These are phyloP conservation scores for Rhipidura dahli DNA, from an alignment of 2,113 vertebrate species.

Conservation along the genomic window DNA sequence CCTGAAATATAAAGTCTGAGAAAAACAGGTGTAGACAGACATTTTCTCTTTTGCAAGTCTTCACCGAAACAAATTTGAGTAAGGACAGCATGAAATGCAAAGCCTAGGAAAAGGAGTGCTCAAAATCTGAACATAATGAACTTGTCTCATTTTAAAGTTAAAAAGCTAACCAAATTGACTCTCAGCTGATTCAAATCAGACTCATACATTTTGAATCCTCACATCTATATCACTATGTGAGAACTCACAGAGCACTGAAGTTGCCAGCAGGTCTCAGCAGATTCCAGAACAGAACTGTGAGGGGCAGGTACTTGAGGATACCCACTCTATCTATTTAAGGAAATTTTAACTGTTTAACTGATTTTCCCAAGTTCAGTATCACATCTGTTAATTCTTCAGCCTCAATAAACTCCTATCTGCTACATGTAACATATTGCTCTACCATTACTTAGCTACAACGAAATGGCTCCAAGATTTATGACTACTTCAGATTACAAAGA, in stretches of 20 bases:
- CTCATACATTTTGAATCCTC: neutral
- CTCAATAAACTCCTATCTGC: neutral
- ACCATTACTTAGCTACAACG: neutral
- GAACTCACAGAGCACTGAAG: neutral
- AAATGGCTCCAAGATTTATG: neutral
- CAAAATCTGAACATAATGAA: neutral
- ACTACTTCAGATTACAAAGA: neutral
- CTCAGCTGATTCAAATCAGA: neutral
- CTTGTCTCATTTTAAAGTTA: neutral
- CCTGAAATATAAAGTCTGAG: neutral
- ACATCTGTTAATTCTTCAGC: neutral
- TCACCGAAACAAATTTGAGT: neutral
- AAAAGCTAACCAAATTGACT: neutral
- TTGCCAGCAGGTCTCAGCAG: neutral
- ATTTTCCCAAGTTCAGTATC: neutral
- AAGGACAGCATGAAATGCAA: neutral
- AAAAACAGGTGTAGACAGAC: neutral
- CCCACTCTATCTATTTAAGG: neutral
- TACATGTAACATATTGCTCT: neutral
- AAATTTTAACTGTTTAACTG: neutral
- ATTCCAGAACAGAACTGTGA: neutral
- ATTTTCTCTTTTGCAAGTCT: neutral
- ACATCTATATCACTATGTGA: accelerated
- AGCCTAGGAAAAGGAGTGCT: neutral
- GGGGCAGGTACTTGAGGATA: neutral